Base-by-base conservation (phyloP, 2,113 vertebrate species). In the Chloroceryle aenea region DNA sequence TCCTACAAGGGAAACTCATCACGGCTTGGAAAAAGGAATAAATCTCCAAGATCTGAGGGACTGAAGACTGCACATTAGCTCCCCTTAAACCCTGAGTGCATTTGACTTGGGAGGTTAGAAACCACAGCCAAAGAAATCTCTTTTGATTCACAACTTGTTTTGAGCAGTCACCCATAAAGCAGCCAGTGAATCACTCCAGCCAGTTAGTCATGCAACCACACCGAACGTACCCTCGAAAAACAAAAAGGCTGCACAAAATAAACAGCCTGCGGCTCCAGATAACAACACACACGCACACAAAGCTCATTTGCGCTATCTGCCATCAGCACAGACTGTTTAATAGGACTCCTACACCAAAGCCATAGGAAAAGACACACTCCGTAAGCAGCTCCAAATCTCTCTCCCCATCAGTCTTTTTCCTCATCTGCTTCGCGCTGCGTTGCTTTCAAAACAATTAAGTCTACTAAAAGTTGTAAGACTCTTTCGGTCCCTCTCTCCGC, bases 111-210 rank as follows among this genome's bases (percentile, higher is more conserved):
- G 96, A 96, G 96, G 91, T 97, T 95, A 61, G 83, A 93, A 93
- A 90, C 90, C 63, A 53, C 92, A 95, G 96, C 97, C 96, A 97
- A 91, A 97, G 91, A 94, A 87, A 76, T 90, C 80, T 90, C 95
- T 95, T 94, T 97, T 97, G 97, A 97, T 97, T 96, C 97, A 93
- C 93, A 96, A 97, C 96, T 96, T 97, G 96, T 97, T 97, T 97
- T 93, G 96, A 96, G 96, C 95, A 93, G 91, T 95, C 95, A 93
- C 94, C 96, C 91, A 88, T 61, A 91, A 95, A 93, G 96, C 94
- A 93, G 95, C 95, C 95, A 53, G 93, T 97, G 97, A 97, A 97
- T 97, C 97, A 97, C 97, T 83, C 86, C 85, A 93, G 86, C 92
- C 93, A 55, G 95, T 97, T 96, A 97, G 96, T 97, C 97, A 97